Evolutionary conservation across 2,888 invertebrate genomes (phyloP), one percentile per base, ranked within the genome.

Genomic region (Calameuta pallipes): DNA sequence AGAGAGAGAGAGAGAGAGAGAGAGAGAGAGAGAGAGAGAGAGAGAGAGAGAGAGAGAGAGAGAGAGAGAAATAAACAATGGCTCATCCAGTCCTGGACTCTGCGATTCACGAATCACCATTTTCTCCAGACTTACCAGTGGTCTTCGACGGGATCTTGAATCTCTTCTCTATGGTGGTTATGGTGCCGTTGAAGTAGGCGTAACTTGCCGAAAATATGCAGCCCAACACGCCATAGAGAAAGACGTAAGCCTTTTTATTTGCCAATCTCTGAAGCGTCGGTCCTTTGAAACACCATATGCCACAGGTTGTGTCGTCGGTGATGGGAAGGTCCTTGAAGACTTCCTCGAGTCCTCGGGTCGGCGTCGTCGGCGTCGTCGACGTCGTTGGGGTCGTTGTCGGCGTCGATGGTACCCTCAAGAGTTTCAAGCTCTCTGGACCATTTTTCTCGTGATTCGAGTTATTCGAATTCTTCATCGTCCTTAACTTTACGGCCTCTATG

Each of bases 121-220:
- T 56, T 23, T 9, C 56, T 23, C 23, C 6, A 69, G 73, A 84
- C 89, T 91, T 86, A 94, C 94, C 95, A 82, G 95, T 95, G 36
- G 95, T 95, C 88, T 94, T 93, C 69, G 95, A 95, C 30, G 95
- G 95, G 86, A 95, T 95, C 90, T 95, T 95, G 88, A 95, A 95
- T 83, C 95, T 92, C 87, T 95, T 95, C 89, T 95, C 95, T 81
- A 95, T 92, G 4, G 95, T 95, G 76, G 95, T 95, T 80, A 95
- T 95, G 37, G 95, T 95, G n/a, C 95, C 95, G 86, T 94, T 95
- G 85, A 95, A 95, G 87, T 95, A 95, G 4, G 95, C 94, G 85
- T 94, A 95, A 80, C 94, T 94, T 85, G 95, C 95, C 33, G 94
- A 94, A 87, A 94, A 95, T 78, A 95, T 93, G 85, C 95, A 95